Evolutionary conservation across 2,113 vertebrate genomes (phyloP), one percentile per base, ranked within the genome.

Genomic region (Chloropsis hardwickii): DNA sequence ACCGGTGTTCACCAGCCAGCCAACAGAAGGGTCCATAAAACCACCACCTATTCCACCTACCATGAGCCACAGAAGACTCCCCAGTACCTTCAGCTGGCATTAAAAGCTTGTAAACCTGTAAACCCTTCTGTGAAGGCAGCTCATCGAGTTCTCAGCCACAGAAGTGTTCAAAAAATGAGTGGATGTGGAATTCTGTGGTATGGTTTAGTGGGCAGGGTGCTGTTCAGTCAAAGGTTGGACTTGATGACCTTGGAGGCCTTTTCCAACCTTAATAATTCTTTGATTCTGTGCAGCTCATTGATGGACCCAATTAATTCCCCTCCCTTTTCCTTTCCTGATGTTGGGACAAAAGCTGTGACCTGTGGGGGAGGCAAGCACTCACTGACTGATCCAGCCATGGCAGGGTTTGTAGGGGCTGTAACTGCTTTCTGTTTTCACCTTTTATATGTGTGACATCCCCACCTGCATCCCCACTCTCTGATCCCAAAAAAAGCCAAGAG

Each of bases 101-200:
- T 51, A 56, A 64, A 84, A 73, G 6, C 29, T 29, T 73, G 23
- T 5, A n/a, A 78, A 17, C 14, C 19, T 70, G 39, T 14, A 47
- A 86, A 53, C 3, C 28, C 29, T 83, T 45, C 58, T 14, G 1
- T 12, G 44, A 39, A 56, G 14, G 10, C 24, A 70, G 33, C 8
- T 62, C 51, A n/a, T 7, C 18, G 48, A 54, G 40, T 12, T 37
- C 42, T 83, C 18, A 45, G 25, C 62, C 50, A 14, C 8, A 9
- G 12, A 56, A 61, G 1, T 9, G n/a, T 35, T 31, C 11, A 19
- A 27, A 53, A 45, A 15, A 31, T 0, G 3, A 45, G 4, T 15
- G 45, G 3, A 60, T 0, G 0, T 60, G 39, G 28, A 2, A 27
- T 40, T 82, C 45, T 18, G n/a, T 35, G n/a, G 0, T 47, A 2